These are phyloP conservation scores for Zonitis immaculata DNA, from an alignment of 2,888 invertebrate species.

Conservation along the genomic window DNA sequence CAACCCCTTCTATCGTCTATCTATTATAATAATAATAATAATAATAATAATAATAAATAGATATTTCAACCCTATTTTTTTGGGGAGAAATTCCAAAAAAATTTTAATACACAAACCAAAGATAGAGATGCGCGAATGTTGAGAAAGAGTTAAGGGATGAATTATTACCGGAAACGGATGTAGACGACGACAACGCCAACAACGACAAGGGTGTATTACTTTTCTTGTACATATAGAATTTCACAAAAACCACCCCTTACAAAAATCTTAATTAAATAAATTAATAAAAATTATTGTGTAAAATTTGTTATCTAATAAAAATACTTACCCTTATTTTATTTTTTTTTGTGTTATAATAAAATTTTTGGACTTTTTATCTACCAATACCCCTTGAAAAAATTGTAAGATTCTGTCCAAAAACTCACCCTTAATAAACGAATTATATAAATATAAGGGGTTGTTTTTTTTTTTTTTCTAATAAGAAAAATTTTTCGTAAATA, in stretches of 20 bases:
- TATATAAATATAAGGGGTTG: too few species aligned
- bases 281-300: not conserved
- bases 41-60: too few species aligned
- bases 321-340: not conserved
- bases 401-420: not conserved
- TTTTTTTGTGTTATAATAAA: not conserved
- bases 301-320: not conserved
- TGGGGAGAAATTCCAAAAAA: conserved; percentile 22
- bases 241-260: not conserved
- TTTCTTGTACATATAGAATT: not conserved
- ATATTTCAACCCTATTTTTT: too few species aligned
- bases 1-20: not conserved
- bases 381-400: not conserved
- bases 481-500: too few species aligned
- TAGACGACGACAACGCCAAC: conserved; percentile 12
- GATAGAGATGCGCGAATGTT: too few species aligned
- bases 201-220: not conserved
- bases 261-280: not conserved
- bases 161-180: conserved; percentile 43
- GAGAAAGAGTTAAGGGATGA: conserved; percentile 34
- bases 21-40: too few species aligned
- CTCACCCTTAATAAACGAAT: not conserved
- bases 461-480: too few species aligned
- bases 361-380: not conserved
- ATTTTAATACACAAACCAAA: too few species aligned